Evolutionary conservation across 2,113 vertebrate genomes (phyloP), one percentile per base, ranked within the genome.

Genomic region (Numida meleagris): DNA sequence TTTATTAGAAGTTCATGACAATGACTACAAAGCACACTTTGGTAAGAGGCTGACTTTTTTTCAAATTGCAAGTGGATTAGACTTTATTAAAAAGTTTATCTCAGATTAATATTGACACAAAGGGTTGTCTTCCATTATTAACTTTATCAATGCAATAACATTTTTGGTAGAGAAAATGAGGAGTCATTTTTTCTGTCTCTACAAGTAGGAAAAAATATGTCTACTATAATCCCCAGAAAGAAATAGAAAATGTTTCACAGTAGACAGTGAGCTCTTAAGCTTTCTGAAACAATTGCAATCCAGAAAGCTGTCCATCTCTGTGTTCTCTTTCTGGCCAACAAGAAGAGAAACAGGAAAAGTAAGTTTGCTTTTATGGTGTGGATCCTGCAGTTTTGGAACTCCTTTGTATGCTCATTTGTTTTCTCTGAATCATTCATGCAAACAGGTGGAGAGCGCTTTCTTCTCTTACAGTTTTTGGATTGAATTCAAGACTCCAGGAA

Each of bases 391-490:
- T 96, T 97, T 96, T 92, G 92, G 91, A 95, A 89, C 96, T 92
- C 92, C 95, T 87, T 92, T 89, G 84, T 93, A 81, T 86, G 29
- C 46, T 83, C 91, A 88, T 96, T 97, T 94, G 70, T 92, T 94
- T 91, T 90, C 80, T 95, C 94, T 98, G 98, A 98, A 94, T 98
- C 98, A 98, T 95, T 95, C 91, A 77, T 70, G 90, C 93, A 97
- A 97, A 97, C 89, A 95, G 96, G 90, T 96, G 96, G 93, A 82
- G 95, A 97, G 81, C 3, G 23, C 58, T 88, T 96, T 96, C 92
- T 90, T 92, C 83, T 89, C 91, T 95, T 88, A 59, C 76, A 33
- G 70, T 50, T 81, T 70, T 94, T 95, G 95, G 96, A 94, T 61
- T 33, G 70, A 86, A 76, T 96, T 94, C 95, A 96, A 90, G 77